phyloP scores from a whole-genome alignment of 2,797 vertebrate species.

The Crocodylus rhombifer region DNA sequence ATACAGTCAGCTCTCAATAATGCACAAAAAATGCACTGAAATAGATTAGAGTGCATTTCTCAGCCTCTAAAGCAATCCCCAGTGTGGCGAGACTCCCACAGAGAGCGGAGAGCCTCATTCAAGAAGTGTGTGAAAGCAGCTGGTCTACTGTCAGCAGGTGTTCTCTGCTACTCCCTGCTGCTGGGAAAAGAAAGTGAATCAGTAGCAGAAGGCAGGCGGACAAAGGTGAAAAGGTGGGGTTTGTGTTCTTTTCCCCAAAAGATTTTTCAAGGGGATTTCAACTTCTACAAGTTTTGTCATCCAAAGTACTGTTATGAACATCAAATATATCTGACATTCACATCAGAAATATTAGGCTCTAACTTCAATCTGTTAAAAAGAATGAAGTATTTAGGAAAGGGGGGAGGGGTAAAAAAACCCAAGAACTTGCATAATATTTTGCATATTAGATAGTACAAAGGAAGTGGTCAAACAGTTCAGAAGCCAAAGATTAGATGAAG shows the following conservation, averaged over 20 bases:
- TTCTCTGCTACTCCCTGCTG: not conserved
- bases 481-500: too few species aligned
- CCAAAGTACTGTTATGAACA: not conserved
- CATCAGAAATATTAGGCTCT: not conserved
- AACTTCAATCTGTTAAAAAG: not conserved
- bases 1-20: not conserved
- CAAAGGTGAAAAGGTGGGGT: not conserved
- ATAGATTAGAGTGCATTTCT: not conserved
- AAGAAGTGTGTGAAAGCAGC: not conserved
- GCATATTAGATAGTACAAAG: not conserved
- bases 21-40: slow-evolving; percentile 23
- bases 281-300: not conserved
- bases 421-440: not conserved
- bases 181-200: not conserved
- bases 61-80: not conserved
- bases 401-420: too few species aligned
- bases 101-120: not conserved
- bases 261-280: not conserved
- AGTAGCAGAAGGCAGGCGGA: not conserved
- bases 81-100: not conserved
- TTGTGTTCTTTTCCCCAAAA: too few species aligned
- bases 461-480: too few species aligned
- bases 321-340: not conserved
- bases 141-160: not conserved
- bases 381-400: not conserved